Evolutionary conservation across 2,888 invertebrate genomes (phyloP), one percentile per base, ranked within the genome.

Genomic region (Glomeris marginata): DNA sequence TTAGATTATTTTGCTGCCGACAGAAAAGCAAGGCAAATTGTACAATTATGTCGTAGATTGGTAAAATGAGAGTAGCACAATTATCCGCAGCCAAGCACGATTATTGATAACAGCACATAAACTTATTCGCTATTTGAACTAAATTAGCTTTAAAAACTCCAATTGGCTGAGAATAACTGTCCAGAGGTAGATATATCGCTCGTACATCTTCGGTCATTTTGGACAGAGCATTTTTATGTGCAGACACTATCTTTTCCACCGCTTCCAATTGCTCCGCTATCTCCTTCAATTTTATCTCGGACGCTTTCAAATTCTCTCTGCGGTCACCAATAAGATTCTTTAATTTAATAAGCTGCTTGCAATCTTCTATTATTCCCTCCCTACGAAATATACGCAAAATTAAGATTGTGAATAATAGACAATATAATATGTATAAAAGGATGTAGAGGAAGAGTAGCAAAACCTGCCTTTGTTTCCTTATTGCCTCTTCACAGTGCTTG

Each of bases 221-320:
- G 13, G 16, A 16, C 13, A 51, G 22, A 16, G 33, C 38, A 16
- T 28, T 35, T 22, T 36, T 15, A n/a, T 53, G 43, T 8, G 46
- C 48, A 8, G 41, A 21, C 2, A 46, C 51, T 4, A 53, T 46
- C 35, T 45, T 49, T 22, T 45, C 43, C 2, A 42, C 48, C 10
- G 51, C 48, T 28, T 35, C 46, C 3, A 53, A 37, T 20, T 53
- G 50, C 16, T 40, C 47, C 11, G 47, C 33, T 16, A 53, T 15
- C 18, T 15, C 15, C 37, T 47, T 53, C 6, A 47, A 41, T 45
- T 53, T 50, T 16, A 28, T 37, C 33, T 53, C 53, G 2, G 51
- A 47, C 15, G 10, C 35, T 22, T 6, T 40, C 33, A 47, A 33
- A 11, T 10, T 34, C 5, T 40, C 33, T 13, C 11, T 20, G 28